phyloP scores from a whole-genome alignment of 2,888 invertebrate species.

The Punctoribates punctum region DNA sequence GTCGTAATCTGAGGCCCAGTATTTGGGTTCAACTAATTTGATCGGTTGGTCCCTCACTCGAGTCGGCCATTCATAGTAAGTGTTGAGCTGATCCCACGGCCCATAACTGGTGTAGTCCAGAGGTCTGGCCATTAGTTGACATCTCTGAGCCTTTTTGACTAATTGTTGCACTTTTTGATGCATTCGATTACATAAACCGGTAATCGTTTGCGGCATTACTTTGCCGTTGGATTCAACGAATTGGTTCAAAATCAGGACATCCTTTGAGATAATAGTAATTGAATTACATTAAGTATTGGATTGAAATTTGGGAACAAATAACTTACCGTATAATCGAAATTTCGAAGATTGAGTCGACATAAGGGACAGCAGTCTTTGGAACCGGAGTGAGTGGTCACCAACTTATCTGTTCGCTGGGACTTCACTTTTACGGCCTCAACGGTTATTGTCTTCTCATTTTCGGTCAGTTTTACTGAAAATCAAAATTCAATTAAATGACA shows the following conservation, averaged over 20 bases:
- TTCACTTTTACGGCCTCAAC: constrained; percentile 46
- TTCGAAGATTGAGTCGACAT: constrained; percentile 46
- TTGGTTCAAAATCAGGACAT: constrained; percentile 53
- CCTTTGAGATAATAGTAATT: constrained; percentile 47
- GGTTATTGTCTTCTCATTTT: constrained; percentile 45
- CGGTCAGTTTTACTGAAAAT: constrained; percentile 38
- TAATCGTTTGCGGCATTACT: constrained; percentile 51
- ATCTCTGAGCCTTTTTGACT: constrained; percentile 48
- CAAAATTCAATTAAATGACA: background rate
- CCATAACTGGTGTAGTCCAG: constrained; percentile 30
- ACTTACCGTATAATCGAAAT: constrained; percentile 47
- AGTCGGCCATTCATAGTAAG: constrained; percentile 37
- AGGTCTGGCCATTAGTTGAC: constrained; percentile 42
- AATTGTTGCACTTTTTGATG: constrained; percentile 45
- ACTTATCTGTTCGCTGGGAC: constrained; percentile 45
- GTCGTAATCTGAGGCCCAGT: constrained; percentile 36
- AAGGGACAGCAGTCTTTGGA: constrained; percentile 46
- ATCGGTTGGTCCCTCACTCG: constrained; percentile 42
- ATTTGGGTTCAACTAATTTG: constrained; percentile 38
- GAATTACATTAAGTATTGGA: background rate
- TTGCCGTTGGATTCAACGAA: constrained; percentile 54
- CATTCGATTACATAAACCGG: constrained; percentile 50
- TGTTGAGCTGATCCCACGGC: constrained; percentile 44
- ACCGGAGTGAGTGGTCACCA: constrained; percentile 39
- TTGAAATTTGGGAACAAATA: background rate